These are phyloP conservation scores for Trichonephila clavipes DNA, from an alignment of 1,140 invertebrate species.

Conservation along the genomic window DNA sequence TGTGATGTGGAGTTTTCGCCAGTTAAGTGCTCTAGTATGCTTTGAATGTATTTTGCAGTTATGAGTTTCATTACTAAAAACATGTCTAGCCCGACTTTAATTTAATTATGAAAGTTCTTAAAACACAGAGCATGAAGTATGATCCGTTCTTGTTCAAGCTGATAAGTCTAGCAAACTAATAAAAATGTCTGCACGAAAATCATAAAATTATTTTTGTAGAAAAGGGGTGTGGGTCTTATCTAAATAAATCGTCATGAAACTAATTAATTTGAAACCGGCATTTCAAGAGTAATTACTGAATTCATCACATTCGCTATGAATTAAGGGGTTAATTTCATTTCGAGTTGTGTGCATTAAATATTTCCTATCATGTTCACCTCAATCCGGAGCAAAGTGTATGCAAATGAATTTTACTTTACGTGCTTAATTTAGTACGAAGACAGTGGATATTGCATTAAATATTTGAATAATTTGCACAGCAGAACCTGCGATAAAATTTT, in stretches of 20 bases:
- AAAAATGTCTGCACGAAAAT: too few species aligned
- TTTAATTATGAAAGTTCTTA: too few species aligned
- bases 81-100: too few species aligned
- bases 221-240: too few species aligned
- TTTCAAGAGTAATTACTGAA: background rate
- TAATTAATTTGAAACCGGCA: background rate
- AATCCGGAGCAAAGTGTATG: background rate
- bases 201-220: too few species aligned
- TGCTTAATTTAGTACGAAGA: background rate
- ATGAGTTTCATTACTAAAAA: too few species aligned
- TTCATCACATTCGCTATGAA: slow-evolving; percentile 1
- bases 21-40: too few species aligned
- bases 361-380: background rate
- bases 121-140: too few species aligned
- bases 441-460: slow-evolving; percentile 26
- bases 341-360: slow-evolving; percentile 22
- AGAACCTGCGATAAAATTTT: slow-evolving; percentile 32
- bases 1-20: too few species aligned
- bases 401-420: slow-evolving; percentile 45
- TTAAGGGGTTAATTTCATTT: background rate
- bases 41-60: too few species aligned
- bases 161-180: too few species aligned
- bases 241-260: background rate
- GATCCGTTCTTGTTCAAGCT: too few species aligned
- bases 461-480: slow-evolving; percentile 14